Base-by-base conservation (phyloP, 2,888 invertebrate species). In the Rotaria macrura region DNA sequence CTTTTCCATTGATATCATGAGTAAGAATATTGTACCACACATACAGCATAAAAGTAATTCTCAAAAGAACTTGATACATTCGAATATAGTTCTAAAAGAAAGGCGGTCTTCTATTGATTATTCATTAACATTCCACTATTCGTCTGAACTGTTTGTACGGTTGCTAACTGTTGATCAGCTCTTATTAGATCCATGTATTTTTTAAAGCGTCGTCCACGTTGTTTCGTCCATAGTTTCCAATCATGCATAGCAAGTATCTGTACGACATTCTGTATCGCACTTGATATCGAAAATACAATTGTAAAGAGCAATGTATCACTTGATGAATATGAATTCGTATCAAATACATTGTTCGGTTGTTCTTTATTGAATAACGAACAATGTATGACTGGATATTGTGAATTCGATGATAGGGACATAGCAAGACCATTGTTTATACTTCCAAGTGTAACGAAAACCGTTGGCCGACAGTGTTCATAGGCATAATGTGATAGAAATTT, bases 361-460 rank as follows among this genome's bases (percentile, higher is more conserved):
- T 40, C 43, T 17, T 25, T 43, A n/a, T 43, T 93, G 1, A 95
- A 93, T 2, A 98, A 98, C n/a, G 98, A 98, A 90, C 97, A 97
- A 91, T 98, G 98, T 90, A 98, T 97, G 38, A 98, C 97, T 0
- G 98, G 98, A 90, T 94, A 94, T 12, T 94, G 93, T 0, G 96
- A 94, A 91, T 96, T 97, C 57, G 96, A 97, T 5, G 96, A 95
- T 38, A 97, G 92, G 0, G 98, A 98, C 12, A 97, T 97, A 0
- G 98, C 98, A 43, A 99, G 92, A 6, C 98, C 98, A 91, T 99
- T 99, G 88, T 97, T 97, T 87, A 97, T 93, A 47, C 98, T 98
- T 29, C 98, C 98, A 7, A 98, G 97, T 14, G 97, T 97, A 87
- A 99, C 93, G 90, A 98, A 94, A 49, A 98, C 95, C 9, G 96